Evolutionary conservation across 2,797 vertebrate genomes (phyloP).

Genomic region (Scolopax bukidnonensis): DNA sequence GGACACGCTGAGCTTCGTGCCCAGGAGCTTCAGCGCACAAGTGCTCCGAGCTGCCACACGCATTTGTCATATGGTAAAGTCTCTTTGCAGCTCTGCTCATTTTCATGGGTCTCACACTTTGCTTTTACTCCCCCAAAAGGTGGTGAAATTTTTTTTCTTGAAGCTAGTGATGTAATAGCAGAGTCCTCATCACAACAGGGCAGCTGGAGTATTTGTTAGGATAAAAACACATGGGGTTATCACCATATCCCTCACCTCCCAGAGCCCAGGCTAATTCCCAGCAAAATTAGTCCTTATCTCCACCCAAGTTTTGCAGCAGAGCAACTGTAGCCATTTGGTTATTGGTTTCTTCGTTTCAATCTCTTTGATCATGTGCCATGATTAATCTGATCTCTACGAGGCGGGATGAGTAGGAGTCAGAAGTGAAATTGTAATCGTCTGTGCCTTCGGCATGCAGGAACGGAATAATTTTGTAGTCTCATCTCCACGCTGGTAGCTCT

Average conservation of each 20-base stretch:
- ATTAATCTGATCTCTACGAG: constrained; percentile 39
- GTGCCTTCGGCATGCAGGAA: neutral
- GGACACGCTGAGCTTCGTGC: rapidly evolving
- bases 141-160: neutral
- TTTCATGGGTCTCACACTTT: neutral
- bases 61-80: rapidly evolving
- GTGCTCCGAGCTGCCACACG: rapidly evolving
- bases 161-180: neutral
- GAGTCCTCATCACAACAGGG: neutral
- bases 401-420: constrained; percentile 44
- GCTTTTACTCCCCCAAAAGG: neutral
- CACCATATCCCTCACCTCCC: rapidly evolving
- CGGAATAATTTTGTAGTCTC: neutral
- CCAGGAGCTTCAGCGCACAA: neutral
- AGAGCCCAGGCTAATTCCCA: rapidly evolving
- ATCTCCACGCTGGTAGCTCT: neutral
- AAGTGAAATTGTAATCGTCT: constrained; percentile 29
- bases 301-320: neutral
- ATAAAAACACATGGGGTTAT: neutral
- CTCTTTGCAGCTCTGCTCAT: neutral
- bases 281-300: neutral
- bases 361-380: neutral
- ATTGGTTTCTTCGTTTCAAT: neutral
- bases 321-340: neutral
- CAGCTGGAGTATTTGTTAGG: neutral